A percentile compares a stretch with the other conserved stretches of the same genome.
Evolutionary conservation across 2,113 vertebrate genomes (phyloP).

Genomic region (Regulus satrapa): DNA sequence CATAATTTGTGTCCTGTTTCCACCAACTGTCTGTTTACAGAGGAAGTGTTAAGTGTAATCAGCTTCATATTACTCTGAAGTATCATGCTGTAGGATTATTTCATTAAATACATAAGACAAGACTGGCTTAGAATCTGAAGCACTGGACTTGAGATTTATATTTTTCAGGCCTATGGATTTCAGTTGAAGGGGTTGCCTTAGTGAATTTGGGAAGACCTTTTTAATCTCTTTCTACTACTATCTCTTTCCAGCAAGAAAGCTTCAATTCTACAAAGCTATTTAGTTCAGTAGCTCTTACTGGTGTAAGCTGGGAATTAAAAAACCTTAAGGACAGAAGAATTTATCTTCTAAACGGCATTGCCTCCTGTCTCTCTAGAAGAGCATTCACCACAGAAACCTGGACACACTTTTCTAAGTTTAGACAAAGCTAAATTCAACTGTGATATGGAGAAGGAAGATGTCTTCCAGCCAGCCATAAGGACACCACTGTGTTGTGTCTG

Average conservation of each 20-base stretch:
- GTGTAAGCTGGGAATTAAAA: neutral
- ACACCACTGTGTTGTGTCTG: rapidly evolving
- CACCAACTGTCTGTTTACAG: neutral
- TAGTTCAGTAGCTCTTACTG: neutral
- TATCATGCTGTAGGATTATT: neutral
- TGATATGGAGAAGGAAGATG: neutral
- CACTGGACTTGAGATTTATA: neutral
- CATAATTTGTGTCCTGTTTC: neutral
- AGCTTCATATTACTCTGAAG: neutral
- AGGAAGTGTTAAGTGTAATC: neutral
- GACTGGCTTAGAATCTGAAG: neutral
- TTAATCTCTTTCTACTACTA: neutral
- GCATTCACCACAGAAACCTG: neutral
- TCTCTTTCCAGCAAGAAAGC: neutral
- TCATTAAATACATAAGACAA: neutral
- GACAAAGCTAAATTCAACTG: neutral
- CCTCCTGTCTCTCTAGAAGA: neutral
- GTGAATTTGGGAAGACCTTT: neutral
- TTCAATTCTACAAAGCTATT: neutral
- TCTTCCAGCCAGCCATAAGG: neutral
- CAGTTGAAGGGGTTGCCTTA: neutral
- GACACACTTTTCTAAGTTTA: neutral
- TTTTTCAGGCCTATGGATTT: neutral
- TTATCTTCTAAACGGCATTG: neutral
- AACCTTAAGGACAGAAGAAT: rapidly evolving